Evolutionary conservation across 2,113 vertebrate genomes (phyloP).

Genomic region (Bothrops jararaca): DNA sequence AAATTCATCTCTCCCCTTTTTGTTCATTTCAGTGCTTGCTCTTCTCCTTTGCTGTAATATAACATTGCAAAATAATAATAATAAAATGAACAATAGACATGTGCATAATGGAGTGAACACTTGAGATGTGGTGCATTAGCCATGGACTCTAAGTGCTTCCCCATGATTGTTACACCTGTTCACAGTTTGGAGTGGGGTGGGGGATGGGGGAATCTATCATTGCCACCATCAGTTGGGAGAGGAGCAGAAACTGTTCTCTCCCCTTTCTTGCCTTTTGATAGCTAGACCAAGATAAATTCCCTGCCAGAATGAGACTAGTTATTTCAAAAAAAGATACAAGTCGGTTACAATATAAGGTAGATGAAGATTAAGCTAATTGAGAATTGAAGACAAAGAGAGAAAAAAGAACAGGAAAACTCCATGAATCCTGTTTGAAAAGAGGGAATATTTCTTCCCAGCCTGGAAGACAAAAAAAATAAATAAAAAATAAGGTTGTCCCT

Average conservation of each 20-base stretch:
- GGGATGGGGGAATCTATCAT: not conserved
- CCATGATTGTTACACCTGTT: not conserved
- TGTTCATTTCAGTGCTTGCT: not conserved
- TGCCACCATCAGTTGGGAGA: not conserved
- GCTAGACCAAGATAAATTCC: not conserved
- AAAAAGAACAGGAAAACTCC: not conserved
- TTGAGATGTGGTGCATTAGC: not conserved
- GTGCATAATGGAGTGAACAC: not conserved
- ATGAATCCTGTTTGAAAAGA: not conserved
- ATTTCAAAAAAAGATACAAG: not conserved
- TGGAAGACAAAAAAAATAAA: not conserved
- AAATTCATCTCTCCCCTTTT: not conserved
- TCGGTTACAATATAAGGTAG: not conserved
- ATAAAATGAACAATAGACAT: not conserved
- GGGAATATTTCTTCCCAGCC: not conserved
- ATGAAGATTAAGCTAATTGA: not conserved
- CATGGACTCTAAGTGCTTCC: not conserved
- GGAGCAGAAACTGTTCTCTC: not conserved
- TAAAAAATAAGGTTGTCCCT: not conserved
- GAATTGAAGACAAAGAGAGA: not conserved
- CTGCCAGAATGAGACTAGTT: not conserved
- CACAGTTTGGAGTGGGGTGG: not conserved
- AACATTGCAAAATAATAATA: not conserved
- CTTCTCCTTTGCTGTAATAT: not conserved
- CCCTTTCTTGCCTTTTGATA: not conserved